Evolutionary conservation across 2,797 vertebrate species (phyloP).

Genomic region (Brachyalestes nurse): DNA sequence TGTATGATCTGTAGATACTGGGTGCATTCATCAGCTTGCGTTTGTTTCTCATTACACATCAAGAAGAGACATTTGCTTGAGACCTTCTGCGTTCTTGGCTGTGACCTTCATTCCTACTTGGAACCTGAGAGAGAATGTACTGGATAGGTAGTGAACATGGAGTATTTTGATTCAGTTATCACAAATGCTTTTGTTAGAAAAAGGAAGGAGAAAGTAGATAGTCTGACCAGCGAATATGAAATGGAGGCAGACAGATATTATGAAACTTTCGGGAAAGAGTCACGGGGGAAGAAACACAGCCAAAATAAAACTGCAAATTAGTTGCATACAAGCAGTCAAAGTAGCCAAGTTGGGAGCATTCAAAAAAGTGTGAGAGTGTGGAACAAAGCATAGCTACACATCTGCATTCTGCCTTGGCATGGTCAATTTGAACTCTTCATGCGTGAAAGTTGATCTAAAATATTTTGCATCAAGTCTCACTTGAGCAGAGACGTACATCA

Average conservation of each 20-base stretch:
- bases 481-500: no score
- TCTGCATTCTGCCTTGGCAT: neutral
- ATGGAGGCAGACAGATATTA: slow-evolving; percentile 63
- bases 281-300: slow-evolving; percentile 16
- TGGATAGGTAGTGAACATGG: neutral
- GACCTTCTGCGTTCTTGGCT: neutral
- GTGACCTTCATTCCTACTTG: slow-evolving; percentile 6
- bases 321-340: slow-evolving; percentile 35
- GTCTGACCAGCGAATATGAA: slow-evolving; percentile 65
- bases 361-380: slow-evolving; percentile 24
- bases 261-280: slow-evolving; percentile 51
- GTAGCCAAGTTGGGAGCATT: slow-evolving; percentile 35
- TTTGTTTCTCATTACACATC: neutral
- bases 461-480: no score
- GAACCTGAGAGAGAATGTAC: neutral
- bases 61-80: neutral
- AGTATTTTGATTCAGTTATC: slow-evolving; percentile 9
- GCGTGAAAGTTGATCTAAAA: neutral
- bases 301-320: slow-evolving; percentile 62
- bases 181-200: slow-evolving; percentile 31
- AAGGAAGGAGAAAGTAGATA: slow-evolving; percentile 35
- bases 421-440: neutral
- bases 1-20: neutral
- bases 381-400: neutral
- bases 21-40: neutral